Evolutionary conservation across 2,113 vertebrate genomes (phyloP), one percentile per base, ranked within the genome.

Genomic region (Parotia lawesii): DNA sequence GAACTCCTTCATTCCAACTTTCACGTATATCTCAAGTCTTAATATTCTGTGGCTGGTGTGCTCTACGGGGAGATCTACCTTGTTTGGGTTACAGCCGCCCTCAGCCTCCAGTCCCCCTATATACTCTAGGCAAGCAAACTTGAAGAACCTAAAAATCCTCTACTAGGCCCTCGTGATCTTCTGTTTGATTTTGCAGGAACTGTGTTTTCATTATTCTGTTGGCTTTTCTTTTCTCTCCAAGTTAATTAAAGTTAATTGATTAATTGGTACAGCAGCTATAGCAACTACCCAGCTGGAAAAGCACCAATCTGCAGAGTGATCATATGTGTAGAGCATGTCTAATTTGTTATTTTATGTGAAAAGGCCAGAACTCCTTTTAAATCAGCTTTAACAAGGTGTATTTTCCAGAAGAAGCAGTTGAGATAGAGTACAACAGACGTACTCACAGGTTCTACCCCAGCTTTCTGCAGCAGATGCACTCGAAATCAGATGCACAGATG

Each of bases 161-260:
- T 51, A 14, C 31, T 71, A 40, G 44, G 2, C 21, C 24, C 57
- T 91, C 8, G 1, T 27, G 71, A 71, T 35, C 31, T 53, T 88
- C 62, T 67, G 14, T 76, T 86, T 60, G 37, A 44, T 86, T 91
- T 76, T 89, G 33, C 6, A 33, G 48, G 15, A 86, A 37, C n/a
- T 45, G 12, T 51, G 57, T 44, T 85, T 82, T 76, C 37, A n/a
- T 86, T 86, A 24, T 44, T 83, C 64, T 77, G 21, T 84, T 79
- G 38, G 28, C 38, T 80, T 91, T 90, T 38, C 42, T 76, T 91
- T 90, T 88, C 40, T 90, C 54, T 80, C 50, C 22, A 54, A 65
- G 58, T 75, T 94, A 93, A 93, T 95, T 87, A 73, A 89, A 86
- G 45, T 57, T 90, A 84, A 77, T 91, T 65, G 80, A 89, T 93